Percentiles rank a stretch among this genome's conserved stretches.
Conservation (phyloP, 2,888 invertebrate species). For the Amaurobius ferox region DNA sequence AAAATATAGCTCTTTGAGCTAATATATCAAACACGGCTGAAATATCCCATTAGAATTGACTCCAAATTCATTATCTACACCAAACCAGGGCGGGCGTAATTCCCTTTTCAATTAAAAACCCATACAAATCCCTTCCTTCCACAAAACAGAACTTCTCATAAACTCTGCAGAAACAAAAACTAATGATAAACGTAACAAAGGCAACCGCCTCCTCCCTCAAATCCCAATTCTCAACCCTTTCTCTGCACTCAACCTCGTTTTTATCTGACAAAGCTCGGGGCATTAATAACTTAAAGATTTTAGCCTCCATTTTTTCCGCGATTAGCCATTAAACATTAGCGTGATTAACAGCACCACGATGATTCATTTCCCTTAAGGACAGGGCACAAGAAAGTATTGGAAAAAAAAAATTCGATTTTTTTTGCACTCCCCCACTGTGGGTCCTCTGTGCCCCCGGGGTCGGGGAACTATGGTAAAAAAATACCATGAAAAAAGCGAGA, state of each 20-base stretch:
- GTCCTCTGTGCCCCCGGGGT: slow-evolving; percentile 41
- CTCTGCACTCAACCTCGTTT: slow-evolving; percentile 14
- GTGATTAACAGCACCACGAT: slow-evolving; percentile 59
- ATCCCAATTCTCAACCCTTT: slow-evolving; percentile 42
- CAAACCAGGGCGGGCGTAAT: slow-evolving; percentile 37
- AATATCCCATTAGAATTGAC: neutral
- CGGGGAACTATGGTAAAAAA: slow-evolving; percentile 37
- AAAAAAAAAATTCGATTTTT: slow-evolving; percentile 61
- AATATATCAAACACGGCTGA: neutral
- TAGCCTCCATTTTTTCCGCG: slow-evolving; percentile 39
- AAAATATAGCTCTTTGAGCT: too few species aligned
- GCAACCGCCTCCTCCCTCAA: neutral
- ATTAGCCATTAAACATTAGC: slow-evolving; percentile 70
- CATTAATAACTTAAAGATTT: slow-evolving; percentile 58
- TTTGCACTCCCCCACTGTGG: slow-evolving; percentile 34
- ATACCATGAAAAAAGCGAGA: slow-evolving; percentile 1
- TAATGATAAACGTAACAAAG: neutral
- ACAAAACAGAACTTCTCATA: slow-evolving; percentile 12
- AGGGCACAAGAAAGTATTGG: neutral
- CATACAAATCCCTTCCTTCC: slow-evolving; percentile 32
- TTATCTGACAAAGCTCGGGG: slow-evolving; percentile 27
- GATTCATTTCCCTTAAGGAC: slow-evolving; percentile 46
- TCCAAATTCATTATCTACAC: slow-evolving; percentile 46
- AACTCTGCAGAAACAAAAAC: neutral
- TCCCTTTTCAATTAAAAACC: slow-evolving; percentile 64